Conservation (phyloP, 2,113 vertebrate genomes). For the Arvicanthis niloticus region DNA sequence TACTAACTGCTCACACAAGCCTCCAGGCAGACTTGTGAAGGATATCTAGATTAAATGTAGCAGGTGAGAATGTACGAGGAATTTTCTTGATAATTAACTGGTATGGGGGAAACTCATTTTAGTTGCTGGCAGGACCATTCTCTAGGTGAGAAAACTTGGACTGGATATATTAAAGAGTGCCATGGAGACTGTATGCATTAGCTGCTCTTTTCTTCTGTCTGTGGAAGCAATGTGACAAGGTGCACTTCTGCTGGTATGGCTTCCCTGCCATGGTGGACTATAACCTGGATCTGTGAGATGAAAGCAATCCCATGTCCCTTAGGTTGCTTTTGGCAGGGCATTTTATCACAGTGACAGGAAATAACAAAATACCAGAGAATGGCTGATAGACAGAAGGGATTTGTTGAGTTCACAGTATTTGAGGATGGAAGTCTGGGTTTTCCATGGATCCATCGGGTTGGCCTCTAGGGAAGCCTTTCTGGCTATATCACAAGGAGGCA, state of each 20-base stretch:
- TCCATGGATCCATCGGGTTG: background rate
- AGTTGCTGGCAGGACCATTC: background rate
- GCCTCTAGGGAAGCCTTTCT: background rate
- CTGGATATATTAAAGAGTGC: background rate
- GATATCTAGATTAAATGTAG: background rate
- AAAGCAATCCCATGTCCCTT: background rate
- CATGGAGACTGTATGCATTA: background rate
- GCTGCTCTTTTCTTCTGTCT: background rate
- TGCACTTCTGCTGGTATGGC: background rate
- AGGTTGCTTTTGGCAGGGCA: background rate
- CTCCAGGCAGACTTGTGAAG: background rate
- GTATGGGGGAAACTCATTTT: too few relatives aligned
- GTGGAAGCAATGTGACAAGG: background rate
- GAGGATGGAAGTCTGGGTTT: background rate
- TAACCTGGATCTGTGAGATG: background rate
- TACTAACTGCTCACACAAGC: background rate
- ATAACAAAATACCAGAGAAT: background rate
- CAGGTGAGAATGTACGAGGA: background rate
- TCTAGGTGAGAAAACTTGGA: background rate
- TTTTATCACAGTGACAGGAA: background rate
- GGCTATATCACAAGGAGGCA: too few relatives aligned
- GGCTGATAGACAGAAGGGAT: background rate
- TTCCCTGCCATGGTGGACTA: background rate
- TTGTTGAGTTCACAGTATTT: background rate
- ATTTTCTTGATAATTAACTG: background rate